phyloP scores from a whole-genome alignment of 1,140 invertebrate genomes.

The Bombus waltoni region DNA sequence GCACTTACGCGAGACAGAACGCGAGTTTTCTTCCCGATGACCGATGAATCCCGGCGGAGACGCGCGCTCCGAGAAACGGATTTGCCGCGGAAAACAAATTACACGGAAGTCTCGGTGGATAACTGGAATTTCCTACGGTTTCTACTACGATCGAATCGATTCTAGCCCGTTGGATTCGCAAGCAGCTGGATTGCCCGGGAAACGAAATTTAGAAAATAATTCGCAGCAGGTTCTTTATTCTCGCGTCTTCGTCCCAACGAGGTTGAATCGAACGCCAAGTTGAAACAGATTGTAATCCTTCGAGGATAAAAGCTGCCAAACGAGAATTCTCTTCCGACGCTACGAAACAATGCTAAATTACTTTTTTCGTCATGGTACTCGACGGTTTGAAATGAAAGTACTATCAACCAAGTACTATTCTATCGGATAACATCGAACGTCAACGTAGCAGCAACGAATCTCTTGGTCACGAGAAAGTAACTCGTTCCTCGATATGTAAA shows the following conservation, averaged over 20 bases:
- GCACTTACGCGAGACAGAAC: not conserved
- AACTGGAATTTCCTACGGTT: not conserved
- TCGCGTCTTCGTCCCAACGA: too few relatives aligned
- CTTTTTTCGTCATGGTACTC: not conserved
- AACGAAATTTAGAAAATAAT: not conserved
- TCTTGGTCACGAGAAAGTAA: too few relatives aligned
- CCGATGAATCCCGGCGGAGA: not conserved
- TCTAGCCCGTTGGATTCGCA: not conserved
- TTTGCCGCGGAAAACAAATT: not conserved
- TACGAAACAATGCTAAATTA: not conserved
- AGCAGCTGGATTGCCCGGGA: not conserved
- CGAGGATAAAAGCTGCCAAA: not conserved
- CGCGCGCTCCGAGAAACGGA: not conserved
- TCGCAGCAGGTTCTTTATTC: too few relatives aligned
- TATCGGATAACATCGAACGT: too few relatives aligned
- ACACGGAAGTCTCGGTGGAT: not conserved
- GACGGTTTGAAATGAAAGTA: too few relatives aligned
- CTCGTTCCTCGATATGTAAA: too few relatives aligned
- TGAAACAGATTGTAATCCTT: not conserved
- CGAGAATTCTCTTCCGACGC: not conserved
- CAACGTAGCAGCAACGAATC: too few relatives aligned
- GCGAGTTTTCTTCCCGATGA: conserved; percentile 1
- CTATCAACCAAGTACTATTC: too few relatives aligned
- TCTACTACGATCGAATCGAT: not conserved
- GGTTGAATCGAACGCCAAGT: not conserved